Base-by-base conservation (phyloP, 2,888 invertebrate genomes). In the Nemapogon koenigi region DNA sequence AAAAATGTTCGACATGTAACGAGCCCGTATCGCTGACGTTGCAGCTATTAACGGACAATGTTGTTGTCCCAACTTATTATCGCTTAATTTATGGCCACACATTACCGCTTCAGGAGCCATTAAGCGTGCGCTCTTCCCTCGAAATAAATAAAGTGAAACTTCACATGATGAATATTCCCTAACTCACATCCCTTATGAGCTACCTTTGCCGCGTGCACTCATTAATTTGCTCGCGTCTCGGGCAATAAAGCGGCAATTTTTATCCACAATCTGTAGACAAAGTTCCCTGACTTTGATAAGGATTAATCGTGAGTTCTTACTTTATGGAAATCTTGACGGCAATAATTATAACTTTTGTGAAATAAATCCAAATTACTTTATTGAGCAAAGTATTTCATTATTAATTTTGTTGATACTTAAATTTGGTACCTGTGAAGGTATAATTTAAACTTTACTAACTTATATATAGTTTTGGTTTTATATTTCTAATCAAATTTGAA, bases 1-100 rank as follows among this genome's bases (percentile, higher is more conserved):
- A n/a, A n/a, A n/a, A n/a, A n/a, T n/a, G n/a, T n/a, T n/a, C n/a
- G n/a, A n/a, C n/a, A n/a, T n/a, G n/a, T n/a, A n/a, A n/a, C n/a
- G n/a, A n/a, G n/a, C n/a, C n/a, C n/a, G n/a, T 30, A 39, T 40
- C 40, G 38, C 32, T 37, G 40, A 41, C 41, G 17, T 40, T 45
- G 41, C 43, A 53, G 55, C 59, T 62, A 59, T 64, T 62, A 62
- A 66, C 62, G 57, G 59, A 41, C 62, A 54, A 52, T 60, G 69
- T 59, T 68, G 69, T 69, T 72, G 73, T 73, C 75, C 66, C 59
- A 69, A 73, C 71, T 73, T 76, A 75, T 78, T 75, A 78, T 69
- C 71, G 70, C 61, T 62, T 69, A 72, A 76, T 76, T 76, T 75
- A 78, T 72, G 62, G 57, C 66, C 68, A 69, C 65, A 73, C 68